A percentile compares a stretch with the other conserved stretches of the same genome.
These are phyloP conservation scores for Galleria mellonella DNA, from an alignment of 1,140 invertebrate species.

Conservation along the genomic window DNA sequence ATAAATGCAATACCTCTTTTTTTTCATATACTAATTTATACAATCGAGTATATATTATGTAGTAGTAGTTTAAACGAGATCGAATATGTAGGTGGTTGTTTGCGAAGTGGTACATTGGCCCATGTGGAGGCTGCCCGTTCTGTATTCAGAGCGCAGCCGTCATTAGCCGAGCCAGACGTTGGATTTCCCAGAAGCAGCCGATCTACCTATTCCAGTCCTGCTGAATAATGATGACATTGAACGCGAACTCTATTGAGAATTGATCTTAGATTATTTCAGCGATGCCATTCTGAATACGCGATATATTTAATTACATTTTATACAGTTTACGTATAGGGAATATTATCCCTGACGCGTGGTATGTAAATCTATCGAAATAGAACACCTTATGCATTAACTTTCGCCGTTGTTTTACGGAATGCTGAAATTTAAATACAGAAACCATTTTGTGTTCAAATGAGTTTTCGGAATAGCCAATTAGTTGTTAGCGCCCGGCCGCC, in stretches of 20 bases:
- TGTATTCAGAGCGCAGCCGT: slow-evolving; percentile 49
- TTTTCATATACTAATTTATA: no score
- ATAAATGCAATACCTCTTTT: no score
- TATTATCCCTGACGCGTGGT: slow-evolving; percentile 6
- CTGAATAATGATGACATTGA: slow-evolving; percentile 55
- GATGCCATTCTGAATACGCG: not conserved
- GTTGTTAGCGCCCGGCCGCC: slow-evolving; percentile 70
- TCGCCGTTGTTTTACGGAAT: slow-evolving; percentile 65
- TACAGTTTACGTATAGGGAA: slow-evolving; percentile 3
- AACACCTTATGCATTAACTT: slow-evolving; percentile 60
- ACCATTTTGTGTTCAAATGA: slow-evolving; percentile 74
- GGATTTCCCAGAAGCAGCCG: slow-evolving; percentile 55
- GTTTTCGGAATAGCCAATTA: slow-evolving; percentile 73
- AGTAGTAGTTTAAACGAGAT: not conserved
- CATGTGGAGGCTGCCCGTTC: slow-evolving; percentile 26
- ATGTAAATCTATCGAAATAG: slow-evolving; percentile 40
- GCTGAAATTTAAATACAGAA: slow-evolving; percentile 73
- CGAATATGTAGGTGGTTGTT: not conserved
- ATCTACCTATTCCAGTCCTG: slow-evolving; percentile 32
- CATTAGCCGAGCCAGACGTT: slow-evolving; percentile 63
- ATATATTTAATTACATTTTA: not conserved
- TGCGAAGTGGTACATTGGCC: slow-evolving; percentile 7
- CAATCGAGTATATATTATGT: no score
- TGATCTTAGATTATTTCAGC: slow-evolving; percentile 9
- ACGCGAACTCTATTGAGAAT: slow-evolving; percentile 22